Conservation (phyloP, 2,888 invertebrate species). For the Sarcophaga rosellei region DNA sequence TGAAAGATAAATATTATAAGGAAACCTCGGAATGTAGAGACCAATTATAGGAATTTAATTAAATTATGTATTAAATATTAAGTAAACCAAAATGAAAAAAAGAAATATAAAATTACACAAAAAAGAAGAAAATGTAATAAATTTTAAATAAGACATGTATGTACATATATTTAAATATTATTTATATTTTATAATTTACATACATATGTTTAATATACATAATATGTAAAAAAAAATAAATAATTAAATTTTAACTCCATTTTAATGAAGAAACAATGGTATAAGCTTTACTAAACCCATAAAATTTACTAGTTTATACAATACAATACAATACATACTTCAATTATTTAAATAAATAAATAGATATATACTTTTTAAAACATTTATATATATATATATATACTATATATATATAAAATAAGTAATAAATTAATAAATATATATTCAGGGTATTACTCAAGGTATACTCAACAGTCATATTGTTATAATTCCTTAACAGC, state of each 20-base stretch:
- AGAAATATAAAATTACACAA: background rate
- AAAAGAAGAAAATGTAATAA: background rate
- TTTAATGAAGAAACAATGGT: conserved; percentile 63
- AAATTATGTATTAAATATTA: background rate
- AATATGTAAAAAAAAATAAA: background rate
- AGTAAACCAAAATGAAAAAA: too few relatives aligned
- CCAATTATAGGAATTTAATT: conserved; percentile 34
- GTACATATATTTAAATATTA: background rate
- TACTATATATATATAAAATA: background rate
- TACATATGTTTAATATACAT: background rate
- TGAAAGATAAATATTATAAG: background rate
- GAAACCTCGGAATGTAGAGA: conserved; percentile 33
- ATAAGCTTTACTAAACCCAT: conserved; percentile 68
- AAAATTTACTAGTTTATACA: background rate
- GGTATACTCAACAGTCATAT: too few relatives aligned
- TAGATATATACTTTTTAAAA: conserved; percentile 37
- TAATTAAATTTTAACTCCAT: conserved; percentile 21
- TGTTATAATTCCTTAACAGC: too few relatives aligned
- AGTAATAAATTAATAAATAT: too few relatives aligned
- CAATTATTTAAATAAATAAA: conserved; percentile 1
- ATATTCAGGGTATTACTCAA: too few relatives aligned
- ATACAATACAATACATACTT: background rate
- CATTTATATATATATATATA: conserved; percentile 51
- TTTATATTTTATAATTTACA: background rate
- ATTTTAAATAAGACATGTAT: too few relatives aligned